Percentiles rank a stretch among this genome's conserved stretches.
Evolutionary conservation across 2,888 invertebrate genomes (phyloP).

Genomic region (Ethmia dodecea): DNA sequence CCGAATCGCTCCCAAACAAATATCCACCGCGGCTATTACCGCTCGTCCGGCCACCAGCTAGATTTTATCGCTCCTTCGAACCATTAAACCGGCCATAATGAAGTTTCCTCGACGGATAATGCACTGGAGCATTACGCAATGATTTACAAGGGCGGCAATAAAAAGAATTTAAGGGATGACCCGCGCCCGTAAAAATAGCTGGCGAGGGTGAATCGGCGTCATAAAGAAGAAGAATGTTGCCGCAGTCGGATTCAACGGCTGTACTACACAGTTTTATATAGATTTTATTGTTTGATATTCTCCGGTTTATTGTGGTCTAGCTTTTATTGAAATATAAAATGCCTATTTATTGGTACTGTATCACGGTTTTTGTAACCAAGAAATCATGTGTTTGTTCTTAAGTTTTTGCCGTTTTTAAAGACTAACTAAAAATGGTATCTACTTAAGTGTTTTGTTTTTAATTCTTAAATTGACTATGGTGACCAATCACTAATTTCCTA

Average conservation of each 20-base stretch:
- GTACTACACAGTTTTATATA: no score
- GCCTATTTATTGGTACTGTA: no score
- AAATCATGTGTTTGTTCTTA: no score
- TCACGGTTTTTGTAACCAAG: no score
- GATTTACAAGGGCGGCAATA: constrained; percentile 76
- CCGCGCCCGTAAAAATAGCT: constrained; percentile 58
- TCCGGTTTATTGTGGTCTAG: constrained; percentile 9
- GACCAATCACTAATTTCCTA: no score
- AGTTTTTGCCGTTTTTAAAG: no score
- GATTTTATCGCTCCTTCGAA: constrained; percentile 75
- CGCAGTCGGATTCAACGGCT: constrained; percentile 44
- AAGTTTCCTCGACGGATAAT: constrained; percentile 74
- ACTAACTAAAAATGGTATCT: no score
- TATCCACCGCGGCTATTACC: constrained; percentile 36
- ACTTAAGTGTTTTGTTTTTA: no score
- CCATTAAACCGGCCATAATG: constrained; percentile 77
- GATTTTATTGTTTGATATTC: constrained; percentile 33
- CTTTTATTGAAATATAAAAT: neutral
- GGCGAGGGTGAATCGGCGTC: constrained; percentile 33
- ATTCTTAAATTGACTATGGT: no score
- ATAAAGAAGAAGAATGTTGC: constrained; percentile 68
- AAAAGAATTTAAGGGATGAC: constrained; percentile 77
- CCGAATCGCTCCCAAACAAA: constrained; percentile 22
- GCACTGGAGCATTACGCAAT: constrained; percentile 74
- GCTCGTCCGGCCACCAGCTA: constrained; percentile 47